These are phyloP conservation scores for Drosophila neutralis DNA, from an alignment of 2,888 invertebrate genomes.

Conservation along the genomic window DNA sequence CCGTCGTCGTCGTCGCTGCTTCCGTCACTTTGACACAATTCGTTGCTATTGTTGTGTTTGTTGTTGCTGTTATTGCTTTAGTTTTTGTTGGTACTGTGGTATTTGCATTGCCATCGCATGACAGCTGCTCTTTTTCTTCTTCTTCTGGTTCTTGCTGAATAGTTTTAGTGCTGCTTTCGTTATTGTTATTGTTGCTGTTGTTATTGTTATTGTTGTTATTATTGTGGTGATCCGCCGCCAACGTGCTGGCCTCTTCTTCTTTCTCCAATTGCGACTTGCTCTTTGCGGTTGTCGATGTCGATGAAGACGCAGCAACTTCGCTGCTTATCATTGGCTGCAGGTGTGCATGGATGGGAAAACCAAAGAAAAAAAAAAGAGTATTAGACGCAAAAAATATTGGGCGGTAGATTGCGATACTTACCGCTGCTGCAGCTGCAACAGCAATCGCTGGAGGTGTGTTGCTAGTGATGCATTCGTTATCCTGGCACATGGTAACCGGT, in stretches of 20 bases:
- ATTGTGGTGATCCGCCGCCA: slow-evolving; percentile 40
- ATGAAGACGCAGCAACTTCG: slow-evolving; percentile 52
- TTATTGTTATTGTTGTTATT: slow-evolving; percentile 46
- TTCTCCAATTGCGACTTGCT: slow-evolving; percentile 43
- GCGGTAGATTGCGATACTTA: slow-evolving; percentile 45
- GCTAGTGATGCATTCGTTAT: slow-evolving; percentile 23
- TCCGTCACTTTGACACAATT: slow-evolving; percentile 57
- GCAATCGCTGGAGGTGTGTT: slow-evolving; percentile 2
- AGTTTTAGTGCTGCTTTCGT: slow-evolving; percentile 38
- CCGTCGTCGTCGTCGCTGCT: slow-evolving; percentile 20
- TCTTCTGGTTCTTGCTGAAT: slow-evolving; percentile 32
- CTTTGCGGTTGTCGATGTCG: slow-evolving; percentile 39
- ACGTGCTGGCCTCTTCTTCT: slow-evolving; percentile 27
- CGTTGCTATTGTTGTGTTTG: slow-evolving; percentile 32
- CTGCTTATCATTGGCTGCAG: slow-evolving; percentile 39
- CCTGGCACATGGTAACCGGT: slow-evolving; percentile 49
- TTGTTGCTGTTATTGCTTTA: slow-evolving; percentile 25
- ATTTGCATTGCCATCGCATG: slow-evolving; percentile 63
- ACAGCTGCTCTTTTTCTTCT: slow-evolving; percentile 41
- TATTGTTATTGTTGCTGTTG: slow-evolving; percentile 36
- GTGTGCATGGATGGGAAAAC: slow-evolving; percentile 38
- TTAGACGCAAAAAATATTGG: slow-evolving; percentile 49
- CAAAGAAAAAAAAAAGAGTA: slow-evolving; percentile 6
- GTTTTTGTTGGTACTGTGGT: slow-evolving; percentile 41
- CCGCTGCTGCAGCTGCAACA: slow-evolving; percentile 20